phyloP scores from a whole-genome alignment of 1,140 invertebrate genomes.

The Zaprionus nigranus region DNA sequence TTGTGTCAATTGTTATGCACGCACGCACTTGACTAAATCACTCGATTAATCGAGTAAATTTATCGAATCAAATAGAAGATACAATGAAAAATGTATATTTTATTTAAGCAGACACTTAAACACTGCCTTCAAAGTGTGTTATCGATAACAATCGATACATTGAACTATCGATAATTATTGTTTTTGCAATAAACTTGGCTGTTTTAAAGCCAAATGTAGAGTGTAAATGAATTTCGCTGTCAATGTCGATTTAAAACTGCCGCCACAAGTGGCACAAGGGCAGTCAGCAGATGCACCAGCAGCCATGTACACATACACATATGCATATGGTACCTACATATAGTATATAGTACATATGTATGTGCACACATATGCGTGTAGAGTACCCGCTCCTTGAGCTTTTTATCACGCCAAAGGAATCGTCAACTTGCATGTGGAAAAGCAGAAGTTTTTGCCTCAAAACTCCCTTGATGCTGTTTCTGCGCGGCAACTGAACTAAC shows the following conservation, averaged over 20 bases:
- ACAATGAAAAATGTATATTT: background rate
- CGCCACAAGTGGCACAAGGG: conserved; percentile 27
- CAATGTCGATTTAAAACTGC: background rate
- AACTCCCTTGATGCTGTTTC: conserved; percentile 62
- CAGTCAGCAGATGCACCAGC: background rate
- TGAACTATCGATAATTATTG: background rate
- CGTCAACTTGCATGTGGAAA: conserved; percentile 45
- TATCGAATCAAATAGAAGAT: background rate
- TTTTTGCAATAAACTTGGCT: background rate
- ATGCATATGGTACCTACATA: background rate
- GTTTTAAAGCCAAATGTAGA: background rate
- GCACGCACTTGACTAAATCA: conserved; percentile 22
- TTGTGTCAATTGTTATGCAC: background rate
- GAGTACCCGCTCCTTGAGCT: background rate
- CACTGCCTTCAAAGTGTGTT: no score
- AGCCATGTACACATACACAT: conserved; percentile 11
- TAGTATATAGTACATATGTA: background rate
- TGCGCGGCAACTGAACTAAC: conserved; percentile 1
- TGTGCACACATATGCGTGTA: background rate
- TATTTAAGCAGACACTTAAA: no score
- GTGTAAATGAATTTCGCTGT: background rate
- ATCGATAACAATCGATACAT: background rate
- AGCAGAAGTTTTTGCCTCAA: conserved; percentile 53
- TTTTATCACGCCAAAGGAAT: conserved; percentile 34
- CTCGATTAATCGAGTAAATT: conserved; percentile 28